Evolutionary conservation across 1,140 invertebrate species (phyloP).

Genomic region (Chrysopa pallens): DNA sequence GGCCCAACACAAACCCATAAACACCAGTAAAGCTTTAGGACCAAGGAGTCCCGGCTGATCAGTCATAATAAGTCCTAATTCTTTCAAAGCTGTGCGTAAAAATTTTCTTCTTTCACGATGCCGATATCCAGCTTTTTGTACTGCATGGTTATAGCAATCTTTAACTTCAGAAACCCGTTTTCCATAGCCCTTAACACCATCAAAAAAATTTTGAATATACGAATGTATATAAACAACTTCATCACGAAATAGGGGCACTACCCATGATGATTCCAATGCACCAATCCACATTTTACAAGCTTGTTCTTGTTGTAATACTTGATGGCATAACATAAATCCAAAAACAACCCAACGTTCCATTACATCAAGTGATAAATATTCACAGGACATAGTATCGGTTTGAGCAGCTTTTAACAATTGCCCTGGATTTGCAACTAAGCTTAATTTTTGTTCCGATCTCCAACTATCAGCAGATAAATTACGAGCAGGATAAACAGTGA

Average conservation of each 20-base stretch:
- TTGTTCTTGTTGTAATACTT: slow-evolving; percentile 52
- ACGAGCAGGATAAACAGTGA: slow-evolving; percentile 68
- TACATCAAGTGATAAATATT: slow-evolving; percentile 86
- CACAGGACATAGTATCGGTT: slow-evolving; percentile 92
- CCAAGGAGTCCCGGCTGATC: slow-evolving; percentile 96
- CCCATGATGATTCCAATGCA: slow-evolving; percentile 85
- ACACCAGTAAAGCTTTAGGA: slow-evolving; percentile 90
- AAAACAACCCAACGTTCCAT: slow-evolving; percentile 97
- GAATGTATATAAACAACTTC: slow-evolving; percentile 93
- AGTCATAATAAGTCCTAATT: slow-evolving; percentile 85
- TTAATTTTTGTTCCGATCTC: slow-evolving; percentile 84
- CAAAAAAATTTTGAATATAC: slow-evolving; percentile 86
- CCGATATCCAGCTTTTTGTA: slow-evolving; percentile 74
- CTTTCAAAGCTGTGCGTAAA: slow-evolving; percentile 84
- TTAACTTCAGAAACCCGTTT: slow-evolving; percentile 88
- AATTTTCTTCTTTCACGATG: slow-evolving; percentile 94
- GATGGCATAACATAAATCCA: slow-evolving; percentile 80
- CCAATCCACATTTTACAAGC: slow-evolving; percentile 79
- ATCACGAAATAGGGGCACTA: slow-evolving; percentile 87
- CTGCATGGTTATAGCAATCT: slow-evolving; percentile 77
- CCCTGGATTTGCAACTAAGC: slow-evolving; percentile 78
- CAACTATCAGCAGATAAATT: slow-evolving; percentile 90
- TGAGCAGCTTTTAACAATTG: slow-evolving; percentile 85
- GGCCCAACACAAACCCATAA: slow-evolving; percentile 88
- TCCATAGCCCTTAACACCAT: slow-evolving; percentile 85